These are phyloP conservation scores for Drosophila kanapiae DNA, from an alignment of 1,140 invertebrate genomes.

Conservation along the genomic window DNA sequence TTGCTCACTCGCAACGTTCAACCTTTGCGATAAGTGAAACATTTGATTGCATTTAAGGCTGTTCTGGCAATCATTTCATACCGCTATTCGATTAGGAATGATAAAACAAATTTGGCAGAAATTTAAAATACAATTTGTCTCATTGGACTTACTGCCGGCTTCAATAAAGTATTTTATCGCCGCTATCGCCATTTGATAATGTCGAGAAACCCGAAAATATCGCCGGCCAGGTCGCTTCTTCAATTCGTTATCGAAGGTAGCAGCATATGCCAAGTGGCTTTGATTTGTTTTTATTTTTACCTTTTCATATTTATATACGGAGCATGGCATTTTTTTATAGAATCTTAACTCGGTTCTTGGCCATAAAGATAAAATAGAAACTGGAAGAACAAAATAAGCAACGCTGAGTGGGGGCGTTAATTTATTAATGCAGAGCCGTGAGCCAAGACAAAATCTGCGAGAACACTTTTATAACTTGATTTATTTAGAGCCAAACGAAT, in stretches of 20 bases:
- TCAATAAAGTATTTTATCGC: constrained; percentile 71
- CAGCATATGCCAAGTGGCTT: constrained; percentile 50
- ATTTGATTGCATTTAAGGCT: constrained; percentile 8
- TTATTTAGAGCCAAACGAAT: constrained; percentile 73
- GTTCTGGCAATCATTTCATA: constrained; percentile 15
- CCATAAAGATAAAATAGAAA: constrained; percentile 67
- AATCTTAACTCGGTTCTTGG: constrained; percentile 52
- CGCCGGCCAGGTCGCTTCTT: constrained; percentile 45
- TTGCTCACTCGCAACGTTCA: constrained; percentile 4
- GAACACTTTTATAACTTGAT: constrained; percentile 81
- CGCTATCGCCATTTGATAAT: constrained; percentile 71
- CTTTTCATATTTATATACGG: constrained; percentile 14
- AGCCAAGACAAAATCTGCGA: constrained; percentile 71
- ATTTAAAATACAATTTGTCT: constrained; percentile 71
- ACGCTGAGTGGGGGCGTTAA: constrained; percentile 68
- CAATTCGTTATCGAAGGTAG: constrained; percentile 46
- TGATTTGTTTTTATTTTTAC: constrained; percentile 55
- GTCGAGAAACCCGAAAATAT: constrained; percentile 29
- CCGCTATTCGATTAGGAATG: constrained; percentile 28
- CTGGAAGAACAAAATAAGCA: constrained; percentile 36
- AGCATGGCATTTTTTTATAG: constrained; percentile 53
- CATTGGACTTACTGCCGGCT: constrained; percentile 60
- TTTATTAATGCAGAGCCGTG: constrained; percentile 67
- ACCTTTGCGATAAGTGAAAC: constrained; percentile 1
- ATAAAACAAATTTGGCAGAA: constrained; percentile 46